A percentile compares a stretch with the other conserved stretches of the same genome.
These are phyloP conservation scores for Ophiothrix spiculata DNA, from an alignment of 35 echinoderm and acorn worm genomes.

Conservation along the genomic window DNA sequence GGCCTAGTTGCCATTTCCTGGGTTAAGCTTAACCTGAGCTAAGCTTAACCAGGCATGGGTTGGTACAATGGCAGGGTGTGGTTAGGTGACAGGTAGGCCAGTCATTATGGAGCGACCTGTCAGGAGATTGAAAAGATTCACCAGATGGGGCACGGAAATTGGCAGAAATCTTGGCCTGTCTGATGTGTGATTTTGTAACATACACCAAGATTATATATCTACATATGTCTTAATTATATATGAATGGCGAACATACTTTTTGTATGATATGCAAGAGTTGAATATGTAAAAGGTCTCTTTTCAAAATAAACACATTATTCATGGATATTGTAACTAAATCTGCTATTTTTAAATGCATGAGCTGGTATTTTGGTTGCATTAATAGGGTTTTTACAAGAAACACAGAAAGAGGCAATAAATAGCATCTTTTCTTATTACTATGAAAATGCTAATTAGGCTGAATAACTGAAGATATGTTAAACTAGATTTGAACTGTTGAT, in stretches of 20 bases:
- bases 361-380: no score
- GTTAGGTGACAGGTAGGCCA: background rate
- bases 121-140: background rate
- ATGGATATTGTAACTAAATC: background rate
- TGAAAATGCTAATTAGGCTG: background rate
- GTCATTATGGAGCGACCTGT: slow-evolving; percentile 1
- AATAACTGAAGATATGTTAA: background rate
- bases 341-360: background rate
- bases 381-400: background rate
- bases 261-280: background rate
- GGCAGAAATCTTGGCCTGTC: no score
- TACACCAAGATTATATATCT: no score
- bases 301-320: background rate
- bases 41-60: background rate
- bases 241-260: background rate
- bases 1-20: background rate
- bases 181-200: no score
- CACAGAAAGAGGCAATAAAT: background rate
- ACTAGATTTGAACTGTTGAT: background rate
- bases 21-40: background rate
- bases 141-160: no score
- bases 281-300: background rate
- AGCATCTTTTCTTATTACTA: background rate
- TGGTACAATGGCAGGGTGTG: background rate
- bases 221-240: background rate